These are phyloP conservation scores for Bothrops jararaca DNA, from an alignment of 2,113 vertebrate species.

Conservation along the genomic window DNA sequence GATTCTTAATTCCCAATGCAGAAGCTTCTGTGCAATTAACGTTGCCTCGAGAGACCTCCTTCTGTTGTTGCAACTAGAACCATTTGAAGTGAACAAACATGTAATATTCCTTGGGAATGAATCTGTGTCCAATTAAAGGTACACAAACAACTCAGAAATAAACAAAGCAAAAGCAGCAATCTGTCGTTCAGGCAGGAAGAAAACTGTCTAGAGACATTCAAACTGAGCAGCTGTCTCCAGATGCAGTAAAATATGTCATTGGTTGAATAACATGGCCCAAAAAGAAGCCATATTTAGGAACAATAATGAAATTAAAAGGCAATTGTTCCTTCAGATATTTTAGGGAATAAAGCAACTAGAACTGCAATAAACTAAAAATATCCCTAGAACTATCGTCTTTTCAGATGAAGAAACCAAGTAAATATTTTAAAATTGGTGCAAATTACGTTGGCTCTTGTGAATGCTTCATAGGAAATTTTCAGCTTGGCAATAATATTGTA, in stretches of 20 bases:
- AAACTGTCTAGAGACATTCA: background rate
- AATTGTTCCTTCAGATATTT: background rate
- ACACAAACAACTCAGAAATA: constrained; percentile 21
- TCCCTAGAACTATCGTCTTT: background rate
- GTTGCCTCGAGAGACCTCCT: background rate
- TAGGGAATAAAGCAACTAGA: background rate
- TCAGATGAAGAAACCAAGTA: background rate
- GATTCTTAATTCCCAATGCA: background rate
- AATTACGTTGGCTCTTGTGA: background rate
- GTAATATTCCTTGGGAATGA: background rate
- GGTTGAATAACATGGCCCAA: background rate
- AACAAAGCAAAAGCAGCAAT: background rate
- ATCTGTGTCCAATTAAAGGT: background rate
- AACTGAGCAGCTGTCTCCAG: background rate
- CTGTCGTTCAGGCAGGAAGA: background rate
- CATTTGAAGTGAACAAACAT: background rate
- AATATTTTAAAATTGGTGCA: background rate
- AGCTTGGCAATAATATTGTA: background rate
- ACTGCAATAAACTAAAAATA: background rate
- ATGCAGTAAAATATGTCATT: background rate
- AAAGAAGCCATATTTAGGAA: background rate
- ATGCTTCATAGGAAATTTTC: background rate
- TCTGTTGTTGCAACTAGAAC: background rate
- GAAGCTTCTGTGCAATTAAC: background rate
- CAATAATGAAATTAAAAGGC: background rate